Percentiles rank a stretch among this genome's conserved stretches.
These are phyloP conservation scores for Cordilura impudica DNA, from an alignment of 2,888 invertebrate genomes.

Conservation along the genomic window DNA sequence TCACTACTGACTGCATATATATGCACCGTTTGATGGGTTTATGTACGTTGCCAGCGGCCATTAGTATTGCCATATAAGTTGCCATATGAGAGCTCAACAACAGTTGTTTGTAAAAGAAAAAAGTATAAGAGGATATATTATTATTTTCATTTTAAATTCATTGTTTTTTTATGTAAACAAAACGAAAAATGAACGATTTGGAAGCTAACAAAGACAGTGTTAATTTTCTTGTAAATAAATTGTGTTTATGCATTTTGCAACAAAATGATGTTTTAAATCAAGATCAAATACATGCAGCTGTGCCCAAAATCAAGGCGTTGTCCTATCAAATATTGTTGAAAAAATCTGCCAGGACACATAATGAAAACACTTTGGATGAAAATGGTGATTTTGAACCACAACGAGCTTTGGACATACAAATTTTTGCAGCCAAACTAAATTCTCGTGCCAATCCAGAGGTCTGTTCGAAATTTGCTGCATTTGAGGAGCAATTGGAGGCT, in stretches of 20 bases:
- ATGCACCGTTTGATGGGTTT: too few species aligned
- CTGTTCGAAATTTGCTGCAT: conserved; percentile 64
- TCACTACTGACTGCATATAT: too few species aligned
- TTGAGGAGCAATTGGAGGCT: conserved; percentile 65
- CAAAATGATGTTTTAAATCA: conserved; percentile 43
- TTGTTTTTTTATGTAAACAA: neutral
- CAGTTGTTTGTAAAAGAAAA: neutral
- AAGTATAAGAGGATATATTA: conserved; percentile 22
- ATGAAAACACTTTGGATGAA: conserved; percentile 44
- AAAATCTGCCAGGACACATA: conserved; percentile 63
- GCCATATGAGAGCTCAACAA: too few species aligned
- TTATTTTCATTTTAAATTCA: conserved; percentile 11
- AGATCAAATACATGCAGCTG: conserved; percentile 64
- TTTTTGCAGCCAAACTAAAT: conserved; percentile 69
- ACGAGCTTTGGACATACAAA: conserved; percentile 67
- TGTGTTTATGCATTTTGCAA: conserved; percentile 66
- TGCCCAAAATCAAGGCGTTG: conserved; percentile 66
- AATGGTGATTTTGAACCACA: conserved; percentile 66
- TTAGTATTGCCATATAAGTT: too few species aligned
- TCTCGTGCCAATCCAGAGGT: conserved; percentile 63
- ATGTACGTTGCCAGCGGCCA: too few species aligned
- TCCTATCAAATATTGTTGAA: conserved; percentile 70
- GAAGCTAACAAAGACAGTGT: conserved; percentile 68
- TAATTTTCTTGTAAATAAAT: conserved; percentile 67
- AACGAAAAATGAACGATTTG: conserved; percentile 63